phyloP scores from a whole-genome alignment of 2,113 vertebrate genomes.

The Trematomus loennbergii region DNA sequence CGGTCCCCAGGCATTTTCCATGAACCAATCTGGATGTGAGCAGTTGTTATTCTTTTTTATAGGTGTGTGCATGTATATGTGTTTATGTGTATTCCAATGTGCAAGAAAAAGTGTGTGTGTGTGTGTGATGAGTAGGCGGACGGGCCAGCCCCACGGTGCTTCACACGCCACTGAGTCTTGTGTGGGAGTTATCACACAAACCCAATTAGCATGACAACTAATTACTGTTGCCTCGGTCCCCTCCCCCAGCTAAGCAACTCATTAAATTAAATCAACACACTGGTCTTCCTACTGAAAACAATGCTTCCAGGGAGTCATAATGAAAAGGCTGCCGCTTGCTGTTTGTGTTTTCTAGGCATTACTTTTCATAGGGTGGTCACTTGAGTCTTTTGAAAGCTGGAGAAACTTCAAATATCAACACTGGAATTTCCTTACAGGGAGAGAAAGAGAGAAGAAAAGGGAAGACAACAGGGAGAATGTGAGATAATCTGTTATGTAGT shows the following conservation, averaged over 20 bases:
- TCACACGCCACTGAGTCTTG: conserved; percentile 50
- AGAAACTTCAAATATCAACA: conserved; percentile 52
- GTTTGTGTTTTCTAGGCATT: conserved; percentile 57
- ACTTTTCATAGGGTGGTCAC: conserved; percentile 53
- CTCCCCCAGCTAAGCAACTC: conserved; percentile 57
- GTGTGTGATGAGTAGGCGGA: conserved; percentile 33
- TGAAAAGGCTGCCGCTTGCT: conserved; percentile 2
- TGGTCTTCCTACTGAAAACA: conserved; percentile 60
- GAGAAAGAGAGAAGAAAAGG: conserved; percentile 5
- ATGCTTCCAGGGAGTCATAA: conserved; percentile 54
- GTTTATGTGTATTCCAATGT: conserved; percentile 13
- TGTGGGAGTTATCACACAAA: conserved; percentile 72
- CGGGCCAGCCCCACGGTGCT: conserved; percentile 39
- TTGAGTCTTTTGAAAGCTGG: conserved; percentile 41
- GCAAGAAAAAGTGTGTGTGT: neutral
- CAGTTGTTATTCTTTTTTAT: conserved; percentile 28
- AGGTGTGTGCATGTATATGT: neutral
- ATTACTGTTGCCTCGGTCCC: conserved; percentile 68
- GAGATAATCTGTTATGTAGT: conserved; percentile 7
- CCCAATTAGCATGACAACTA: conserved; percentile 78
- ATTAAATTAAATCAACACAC: conserved; percentile 74
- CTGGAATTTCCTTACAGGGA: conserved; percentile 30
- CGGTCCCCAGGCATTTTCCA: conserved; percentile 39
- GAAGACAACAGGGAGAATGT: neutral
- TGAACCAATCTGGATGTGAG: conserved; percentile 31